Percentiles rank a stretch among this genome's conserved stretches.
Evolutionary conservation across 2,113 vertebrate species (phyloP).

Genomic region (Atlantisia rogersi): DNA sequence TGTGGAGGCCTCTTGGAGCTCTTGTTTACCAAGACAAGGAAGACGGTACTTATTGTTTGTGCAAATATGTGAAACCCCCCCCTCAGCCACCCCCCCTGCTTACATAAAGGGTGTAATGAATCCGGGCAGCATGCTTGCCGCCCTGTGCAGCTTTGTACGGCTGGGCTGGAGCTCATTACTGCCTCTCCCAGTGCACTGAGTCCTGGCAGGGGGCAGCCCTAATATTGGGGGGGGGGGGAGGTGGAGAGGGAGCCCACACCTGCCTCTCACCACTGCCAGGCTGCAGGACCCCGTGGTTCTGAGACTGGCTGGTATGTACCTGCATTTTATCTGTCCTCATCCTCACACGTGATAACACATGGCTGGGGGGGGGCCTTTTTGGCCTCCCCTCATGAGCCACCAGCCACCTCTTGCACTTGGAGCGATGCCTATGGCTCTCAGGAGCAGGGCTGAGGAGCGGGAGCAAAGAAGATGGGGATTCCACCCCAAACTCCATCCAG

Average conservation of each 20-base stretch:
- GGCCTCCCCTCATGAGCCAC: fast-evolving
- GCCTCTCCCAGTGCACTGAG: background rate
- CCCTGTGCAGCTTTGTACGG: background rate
- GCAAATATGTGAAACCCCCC: conserved; percentile 51
- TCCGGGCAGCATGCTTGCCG: background rate
- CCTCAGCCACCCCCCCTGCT: conserved; percentile 4
- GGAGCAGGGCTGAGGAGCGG: background rate
- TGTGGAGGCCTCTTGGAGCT: conserved; percentile 62
- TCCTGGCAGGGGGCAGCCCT: background rate
- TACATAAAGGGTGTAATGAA: conserved; percentile 37
- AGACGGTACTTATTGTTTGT: conserved; percentile 64
- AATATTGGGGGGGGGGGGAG: background rate
- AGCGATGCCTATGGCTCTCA: background rate
- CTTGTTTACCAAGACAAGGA: conserved; percentile 68
- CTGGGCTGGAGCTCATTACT: conserved; percentile 33
- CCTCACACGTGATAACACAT: fast-evolving
- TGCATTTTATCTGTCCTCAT: background rate
- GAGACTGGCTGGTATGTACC: background rate
- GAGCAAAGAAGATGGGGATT: background rate
- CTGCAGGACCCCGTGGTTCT: background rate
- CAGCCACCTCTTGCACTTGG: fast-evolving
- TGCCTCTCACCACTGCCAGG: fast-evolving
- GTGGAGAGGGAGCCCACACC: background rate
- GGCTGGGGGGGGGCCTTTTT: background rate
- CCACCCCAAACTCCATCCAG: no score